Evolutionary conservation across 2,888 invertebrate species (phyloP).

Genomic region (Linnaemya vulpina): DNA sequence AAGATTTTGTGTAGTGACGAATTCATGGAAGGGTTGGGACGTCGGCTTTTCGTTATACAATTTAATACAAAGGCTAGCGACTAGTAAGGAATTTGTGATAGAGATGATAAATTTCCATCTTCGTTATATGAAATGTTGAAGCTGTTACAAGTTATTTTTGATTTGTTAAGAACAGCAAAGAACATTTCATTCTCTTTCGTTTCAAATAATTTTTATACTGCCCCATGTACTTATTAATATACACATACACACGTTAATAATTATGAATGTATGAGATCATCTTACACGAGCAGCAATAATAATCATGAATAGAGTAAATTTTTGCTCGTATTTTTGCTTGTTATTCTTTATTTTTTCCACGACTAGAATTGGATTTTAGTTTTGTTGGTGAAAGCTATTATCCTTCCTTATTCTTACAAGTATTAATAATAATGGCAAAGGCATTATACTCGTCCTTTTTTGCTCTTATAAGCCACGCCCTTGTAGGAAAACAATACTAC

Average conservation of each 20-base stretch:
- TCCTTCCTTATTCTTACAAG: slow-evolving; percentile 70
- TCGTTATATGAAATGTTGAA: too few relatives aligned
- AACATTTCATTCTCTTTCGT: neutral
- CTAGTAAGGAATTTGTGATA: too few relatives aligned
- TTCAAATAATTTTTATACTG: neutral
- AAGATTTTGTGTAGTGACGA: too few relatives aligned
- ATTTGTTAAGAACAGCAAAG: too few relatives aligned
- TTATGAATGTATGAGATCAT: slow-evolving; percentile 53
- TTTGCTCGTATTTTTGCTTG: slow-evolving; percentile 13
- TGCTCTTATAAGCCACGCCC: slow-evolving; percentile 70
- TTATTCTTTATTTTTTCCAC: slow-evolving; percentile 41
- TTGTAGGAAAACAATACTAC: slow-evolving; percentile 35
- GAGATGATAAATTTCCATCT: too few relatives aligned
- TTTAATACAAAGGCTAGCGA: too few relatives aligned
- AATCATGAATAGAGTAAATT: slow-evolving; percentile 70
- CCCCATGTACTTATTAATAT: neutral
- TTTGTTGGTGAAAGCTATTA: slow-evolving; percentile 62
- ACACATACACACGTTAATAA: slow-evolving; percentile 8
- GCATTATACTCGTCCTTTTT: slow-evolving; percentile 66
- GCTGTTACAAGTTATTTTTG: too few relatives aligned
- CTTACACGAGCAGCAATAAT: slow-evolving; percentile 55
- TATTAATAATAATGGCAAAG: slow-evolving; percentile 58
- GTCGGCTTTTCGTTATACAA: too few relatives aligned
- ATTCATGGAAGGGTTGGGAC: too few relatives aligned
- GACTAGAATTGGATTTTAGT: slow-evolving; percentile 48